These are phyloP conservation scores for Drosophila helvetica DNA, from an alignment of 2,888 invertebrate species.

Conservation along the genomic window DNA sequence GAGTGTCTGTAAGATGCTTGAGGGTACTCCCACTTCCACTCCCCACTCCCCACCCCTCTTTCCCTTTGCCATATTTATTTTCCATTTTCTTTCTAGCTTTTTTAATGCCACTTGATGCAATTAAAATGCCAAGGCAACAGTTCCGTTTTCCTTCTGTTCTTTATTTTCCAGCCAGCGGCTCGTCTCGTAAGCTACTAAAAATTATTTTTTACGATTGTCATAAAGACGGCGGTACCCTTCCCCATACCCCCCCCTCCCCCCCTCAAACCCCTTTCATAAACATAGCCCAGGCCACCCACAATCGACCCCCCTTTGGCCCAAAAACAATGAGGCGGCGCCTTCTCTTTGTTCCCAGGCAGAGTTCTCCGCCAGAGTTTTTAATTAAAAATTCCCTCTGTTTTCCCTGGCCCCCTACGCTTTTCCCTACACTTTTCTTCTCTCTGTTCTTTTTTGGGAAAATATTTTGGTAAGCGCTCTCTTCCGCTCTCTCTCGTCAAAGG, in stretches of 20 bases:
- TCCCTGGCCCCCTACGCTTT: neutral
- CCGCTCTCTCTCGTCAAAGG: conserved; percentile 18
- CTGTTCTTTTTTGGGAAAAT: conserved; percentile 55
- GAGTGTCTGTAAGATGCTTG: conserved; percentile 36
- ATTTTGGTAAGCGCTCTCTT: conserved; percentile 56
- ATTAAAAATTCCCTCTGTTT: conserved; percentile 60
- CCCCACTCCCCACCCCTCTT: conserved; percentile 17
- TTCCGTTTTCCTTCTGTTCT: conserved; percentile 26
- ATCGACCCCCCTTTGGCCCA: conserved; percentile 23
- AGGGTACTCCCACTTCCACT: conserved; percentile 6
- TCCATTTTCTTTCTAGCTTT: conserved; percentile 67
- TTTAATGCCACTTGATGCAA: conserved; percentile 74
- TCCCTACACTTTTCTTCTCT: conserved; percentile 11
- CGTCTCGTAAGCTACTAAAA: conserved; percentile 74
- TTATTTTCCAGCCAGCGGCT: conserved; percentile 23
- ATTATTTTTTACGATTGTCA: conserved; percentile 79
- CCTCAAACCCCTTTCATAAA: neutral
- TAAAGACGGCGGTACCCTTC: conserved; percentile 64
- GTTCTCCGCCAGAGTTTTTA: conserved; percentile 62
- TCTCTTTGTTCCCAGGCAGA: conserved; percentile 43
- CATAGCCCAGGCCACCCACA: neutral
- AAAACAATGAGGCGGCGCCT: conserved; percentile 55
- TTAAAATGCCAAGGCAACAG: conserved; percentile 72
- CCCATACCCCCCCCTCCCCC: neutral
- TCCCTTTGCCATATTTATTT: conserved; percentile 74